phyloP scores from a whole-genome alignment of 2,888 invertebrate genomes.

The Coenonympha glycerion region DNA sequence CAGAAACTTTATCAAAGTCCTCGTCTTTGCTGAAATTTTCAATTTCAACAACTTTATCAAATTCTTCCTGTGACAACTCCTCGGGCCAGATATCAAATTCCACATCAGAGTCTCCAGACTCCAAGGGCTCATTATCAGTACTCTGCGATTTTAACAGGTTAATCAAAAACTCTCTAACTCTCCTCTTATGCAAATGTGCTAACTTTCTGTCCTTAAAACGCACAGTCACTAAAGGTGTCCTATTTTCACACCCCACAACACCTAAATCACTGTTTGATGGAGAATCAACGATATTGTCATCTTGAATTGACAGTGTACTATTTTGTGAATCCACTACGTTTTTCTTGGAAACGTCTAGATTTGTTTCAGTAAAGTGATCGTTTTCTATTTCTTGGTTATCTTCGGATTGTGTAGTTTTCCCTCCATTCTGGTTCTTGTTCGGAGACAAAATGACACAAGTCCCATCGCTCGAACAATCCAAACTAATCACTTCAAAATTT shows the following conservation, averaged over 20 bases:
- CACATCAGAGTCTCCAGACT: constrained; percentile 56
- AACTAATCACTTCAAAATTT: constrained; percentile 35
- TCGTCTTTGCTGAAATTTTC: constrained; percentile 47
- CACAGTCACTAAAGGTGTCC: constrained; percentile 60
- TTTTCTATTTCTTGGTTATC: constrained; percentile 30
- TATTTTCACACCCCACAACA: constrained; percentile 60
- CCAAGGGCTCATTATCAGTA: constrained; percentile 34
- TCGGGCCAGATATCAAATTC: constrained; percentile 64
- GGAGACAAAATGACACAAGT: constrained; percentile 30
- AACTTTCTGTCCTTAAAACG: constrained; percentile 61
- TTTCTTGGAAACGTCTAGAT: constrained; percentile 29
- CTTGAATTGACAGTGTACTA: constrained; percentile 47
- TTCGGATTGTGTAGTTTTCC: constrained; percentile 47
- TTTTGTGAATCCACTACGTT: not conserved
- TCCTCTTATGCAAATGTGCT: constrained; percentile 61
- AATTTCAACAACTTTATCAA: constrained; percentile 49
- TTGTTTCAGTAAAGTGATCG: constrained; percentile 29
- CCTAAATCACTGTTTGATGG: constrained; percentile 53
- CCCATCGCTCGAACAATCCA: constrained; percentile 39
- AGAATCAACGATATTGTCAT: constrained; percentile 59
- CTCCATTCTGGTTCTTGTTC: constrained; percentile 49
- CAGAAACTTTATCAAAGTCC: constrained; percentile 11
- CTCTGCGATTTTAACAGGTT: constrained; percentile 56
- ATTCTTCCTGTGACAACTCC: constrained; percentile 42
- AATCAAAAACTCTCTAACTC: constrained; percentile 66